phyloP scores from a whole-genome alignment of 2,113 vertebrate genomes.

The Bufo gargarizans region DNA sequence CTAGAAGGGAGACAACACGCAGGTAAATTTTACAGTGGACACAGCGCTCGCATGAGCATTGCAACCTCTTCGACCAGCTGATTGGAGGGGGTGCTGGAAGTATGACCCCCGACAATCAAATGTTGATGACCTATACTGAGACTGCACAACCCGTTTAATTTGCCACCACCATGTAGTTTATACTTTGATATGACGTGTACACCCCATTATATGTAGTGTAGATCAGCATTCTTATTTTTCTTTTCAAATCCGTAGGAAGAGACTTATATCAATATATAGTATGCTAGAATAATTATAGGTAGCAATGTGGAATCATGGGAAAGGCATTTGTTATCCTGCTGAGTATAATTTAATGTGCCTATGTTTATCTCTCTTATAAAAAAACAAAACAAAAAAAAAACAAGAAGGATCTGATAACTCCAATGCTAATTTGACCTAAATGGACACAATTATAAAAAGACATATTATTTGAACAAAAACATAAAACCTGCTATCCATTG shows the following conservation, averaged over 20 bases:
- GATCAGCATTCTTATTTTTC: background rate
- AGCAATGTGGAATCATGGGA: background rate
- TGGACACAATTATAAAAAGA: background rate
- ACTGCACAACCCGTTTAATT: too few relatives aligned
- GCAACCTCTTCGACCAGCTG: too few relatives aligned
- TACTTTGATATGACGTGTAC: too few relatives aligned
- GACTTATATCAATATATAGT: background rate
- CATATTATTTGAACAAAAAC: background rate
- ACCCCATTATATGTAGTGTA: background rate
- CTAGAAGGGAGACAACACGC: too few relatives aligned
- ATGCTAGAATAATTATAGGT: background rate
- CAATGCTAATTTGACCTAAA: background rate
- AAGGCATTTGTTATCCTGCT: background rate
- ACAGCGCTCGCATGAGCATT: too few relatives aligned
- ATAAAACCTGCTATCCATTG: background rate
- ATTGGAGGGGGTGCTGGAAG: too few relatives aligned
- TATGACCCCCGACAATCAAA: too few relatives aligned
- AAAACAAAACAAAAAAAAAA: background rate
- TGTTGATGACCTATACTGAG: too few relatives aligned
- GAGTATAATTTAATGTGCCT: background rate
- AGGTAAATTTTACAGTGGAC: too few relatives aligned
- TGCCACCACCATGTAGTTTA: too few relatives aligned
- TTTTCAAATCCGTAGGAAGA: background rate
- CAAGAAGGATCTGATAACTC: background rate
- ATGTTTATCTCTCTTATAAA: background rate